These are phyloP conservation scores for Dynastes grantii DNA, from an alignment of 2,888 invertebrate species.

Conservation along the genomic window DNA sequence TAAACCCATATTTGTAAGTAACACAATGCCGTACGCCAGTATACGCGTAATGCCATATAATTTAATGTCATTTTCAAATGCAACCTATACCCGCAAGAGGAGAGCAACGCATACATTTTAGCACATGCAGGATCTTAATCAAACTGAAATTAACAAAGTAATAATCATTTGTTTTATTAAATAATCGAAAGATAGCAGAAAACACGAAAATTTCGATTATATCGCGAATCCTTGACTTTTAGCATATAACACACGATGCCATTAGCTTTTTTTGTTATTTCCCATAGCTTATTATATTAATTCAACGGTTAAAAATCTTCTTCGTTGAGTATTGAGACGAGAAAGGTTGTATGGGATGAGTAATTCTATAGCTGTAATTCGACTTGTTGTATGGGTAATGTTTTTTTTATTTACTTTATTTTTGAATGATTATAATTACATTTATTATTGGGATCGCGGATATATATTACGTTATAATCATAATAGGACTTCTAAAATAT, in stretches of 20 bases:
- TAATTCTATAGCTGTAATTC: not conserved
- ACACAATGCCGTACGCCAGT: too few species aligned
- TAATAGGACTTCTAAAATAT: too few species aligned
- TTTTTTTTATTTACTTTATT: not conserved
- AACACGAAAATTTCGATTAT: slow-evolving; percentile 3
- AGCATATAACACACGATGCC: slow-evolving; percentile 1
- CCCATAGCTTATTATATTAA: not conserved
- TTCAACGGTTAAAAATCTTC: not conserved
- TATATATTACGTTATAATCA: not conserved
- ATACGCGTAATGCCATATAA: not conserved
- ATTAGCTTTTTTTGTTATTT: not conserved
- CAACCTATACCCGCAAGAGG: too few species aligned
- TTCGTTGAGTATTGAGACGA: not conserved
- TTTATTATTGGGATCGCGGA: not conserved
- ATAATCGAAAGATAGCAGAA: not conserved
- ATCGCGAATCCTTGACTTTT: not conserved
- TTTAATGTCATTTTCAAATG: not conserved
- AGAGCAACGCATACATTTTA: not conserved
- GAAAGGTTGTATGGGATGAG: not conserved
- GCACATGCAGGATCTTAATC: not conserved
- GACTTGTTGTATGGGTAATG: not conserved
- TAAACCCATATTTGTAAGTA: not conserved
- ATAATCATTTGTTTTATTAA: not conserved
- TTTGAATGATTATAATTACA: not conserved
- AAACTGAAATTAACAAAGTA: not conserved